phyloP scores from a whole-genome alignment of 2,797 vertebrate genomes.

The Chromis chromis region DNA sequence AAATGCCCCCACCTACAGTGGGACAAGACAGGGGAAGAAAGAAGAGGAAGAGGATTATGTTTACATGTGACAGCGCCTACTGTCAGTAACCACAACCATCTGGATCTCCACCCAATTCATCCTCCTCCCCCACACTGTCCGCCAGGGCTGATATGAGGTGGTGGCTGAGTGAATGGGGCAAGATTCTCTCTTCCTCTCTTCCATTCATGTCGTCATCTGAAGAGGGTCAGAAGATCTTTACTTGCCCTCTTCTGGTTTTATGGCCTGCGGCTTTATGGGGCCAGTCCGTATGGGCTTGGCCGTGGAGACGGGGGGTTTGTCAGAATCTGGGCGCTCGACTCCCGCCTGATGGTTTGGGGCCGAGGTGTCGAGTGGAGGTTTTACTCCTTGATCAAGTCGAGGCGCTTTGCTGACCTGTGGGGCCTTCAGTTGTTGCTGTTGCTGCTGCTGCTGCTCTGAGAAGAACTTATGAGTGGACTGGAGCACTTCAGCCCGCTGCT shows the following conservation, averaged over 20 bases:
- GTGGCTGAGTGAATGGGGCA: slow-evolving; percentile 62
- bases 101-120: slow-evolving; percentile 36
- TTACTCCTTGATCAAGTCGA: slow-evolving; percentile 87
- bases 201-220: slow-evolving; percentile 45
- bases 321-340: slow-evolving; percentile 81
- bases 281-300: slow-evolving; percentile 97
- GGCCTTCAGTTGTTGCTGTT: slow-evolving; percentile 85
- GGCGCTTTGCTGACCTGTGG: slow-evolving; percentile 88
- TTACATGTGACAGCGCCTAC: slow-evolving; percentile 54
- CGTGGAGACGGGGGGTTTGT: slow-evolving; percentile 86
- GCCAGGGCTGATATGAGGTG: slow-evolving; percentile 67
- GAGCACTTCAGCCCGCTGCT: slow-evolving; percentile 98
- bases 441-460: slow-evolving; percentile 95
- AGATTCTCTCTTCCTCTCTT: slow-evolving; percentile 57
- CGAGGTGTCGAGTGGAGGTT: slow-evolving; percentile 83
- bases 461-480: slow-evolving; percentile 99
- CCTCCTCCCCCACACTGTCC: slow-evolving; percentile 49
- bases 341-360: slow-evolving; percentile 83
- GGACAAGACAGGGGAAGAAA: slow-evolving; percentile 61
- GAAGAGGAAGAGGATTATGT: slow-evolving; percentile 60
- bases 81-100: slow-evolving; percentile 52
- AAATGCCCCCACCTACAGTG: slow-evolving; percentile 57
- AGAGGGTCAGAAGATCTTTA: slow-evolving; percentile 72
- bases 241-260: slow-evolving; percentile 98
- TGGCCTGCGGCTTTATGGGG: slow-evolving; percentile 98